Base-by-base conservation (phyloP, 2,888 invertebrate species). In the Marronus borbonicus region DNA sequence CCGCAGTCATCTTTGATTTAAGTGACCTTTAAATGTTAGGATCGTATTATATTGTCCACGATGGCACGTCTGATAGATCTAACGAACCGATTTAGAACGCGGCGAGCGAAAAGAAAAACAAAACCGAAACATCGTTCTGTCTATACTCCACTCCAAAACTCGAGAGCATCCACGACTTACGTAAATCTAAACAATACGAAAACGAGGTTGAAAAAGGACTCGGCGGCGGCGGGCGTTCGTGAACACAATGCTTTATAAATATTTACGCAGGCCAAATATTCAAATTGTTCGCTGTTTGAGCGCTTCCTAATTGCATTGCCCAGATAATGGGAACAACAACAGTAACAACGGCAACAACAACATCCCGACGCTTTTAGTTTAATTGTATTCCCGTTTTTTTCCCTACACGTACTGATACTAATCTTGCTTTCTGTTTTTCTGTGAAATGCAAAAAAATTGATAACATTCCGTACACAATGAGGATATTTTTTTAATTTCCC, bases 211-310 rank as follows among this genome's bases (percentile, higher is more conserved):
- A 49, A 74, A 74, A 74, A 74, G 72, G 20, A 60, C 49, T 44
- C 69, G 28, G 17, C 20, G 44, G 17, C 44, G 44, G 44, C 44
- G 44, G 10, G 68, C 60, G 60, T 55, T 70, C 70, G 58, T 31
- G 52, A 70, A 52, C 55, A 70, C 72, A 74, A 74, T 60, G 72
- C 72, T 60, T 74, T 60, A 74, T 74, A 74, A 74, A 74, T 74
- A 74, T 74, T 74, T 74, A 74, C 60, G 60, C 72, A 49, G 60
- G 24, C 60, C 72, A 74, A 74, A 74, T 60, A 74, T 74, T 60
- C 72, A 60, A 60, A 74, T 72, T 60, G 60, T 12, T 60, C 58
- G 44, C 39, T 20, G 72, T 60, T 60, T 36, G 60, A 60, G 60
- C 44, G 60, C 44, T 39, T 60, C 72, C 72, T 74, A 74, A 74